Conservation (phyloP, 2,888 invertebrate species). For the Drosophila melanosoma region DNA sequence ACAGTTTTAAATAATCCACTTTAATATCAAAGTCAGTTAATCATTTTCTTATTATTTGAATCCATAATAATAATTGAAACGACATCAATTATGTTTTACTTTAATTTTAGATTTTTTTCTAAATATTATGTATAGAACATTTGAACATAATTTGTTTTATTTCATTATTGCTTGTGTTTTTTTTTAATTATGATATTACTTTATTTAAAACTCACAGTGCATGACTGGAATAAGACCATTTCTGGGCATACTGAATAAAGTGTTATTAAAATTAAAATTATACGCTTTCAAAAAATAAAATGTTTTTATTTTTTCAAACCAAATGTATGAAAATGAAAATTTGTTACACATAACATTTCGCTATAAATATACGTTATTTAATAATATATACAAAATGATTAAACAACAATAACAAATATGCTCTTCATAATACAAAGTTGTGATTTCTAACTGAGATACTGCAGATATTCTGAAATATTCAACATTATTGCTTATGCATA, state of each 20-base stretch:
- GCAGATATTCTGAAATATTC: not conserved
- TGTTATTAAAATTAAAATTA: not conserved
- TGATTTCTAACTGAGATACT: not conserved
- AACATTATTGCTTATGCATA: not conserved
- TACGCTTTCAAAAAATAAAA: not conserved
- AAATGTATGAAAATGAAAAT: not conserved
- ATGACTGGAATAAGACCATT: not conserved
- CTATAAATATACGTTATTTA: conserved; percentile 1
- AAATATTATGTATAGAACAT: not conserved
- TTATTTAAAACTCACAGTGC: not conserved
- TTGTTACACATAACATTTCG: not conserved
- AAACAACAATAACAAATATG: not conserved
- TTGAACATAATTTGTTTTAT: not conserved
- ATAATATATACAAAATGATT: not conserved
- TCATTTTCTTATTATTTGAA: not conserved
- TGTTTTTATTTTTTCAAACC: not conserved
- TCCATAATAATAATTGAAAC: not conserved
- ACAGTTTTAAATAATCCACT: not conserved
- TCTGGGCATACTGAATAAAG: not conserved
- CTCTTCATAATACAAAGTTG: not conserved
- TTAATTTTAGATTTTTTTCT: not conserved
- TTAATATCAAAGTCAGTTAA: not conserved
- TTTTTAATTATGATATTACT: not conserved
- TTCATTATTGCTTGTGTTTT: not conserved
- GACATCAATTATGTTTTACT: not conserved